Conservation (phyloP, 2,113 vertebrate genomes). For the Trochalopteron elliotii region DNA sequence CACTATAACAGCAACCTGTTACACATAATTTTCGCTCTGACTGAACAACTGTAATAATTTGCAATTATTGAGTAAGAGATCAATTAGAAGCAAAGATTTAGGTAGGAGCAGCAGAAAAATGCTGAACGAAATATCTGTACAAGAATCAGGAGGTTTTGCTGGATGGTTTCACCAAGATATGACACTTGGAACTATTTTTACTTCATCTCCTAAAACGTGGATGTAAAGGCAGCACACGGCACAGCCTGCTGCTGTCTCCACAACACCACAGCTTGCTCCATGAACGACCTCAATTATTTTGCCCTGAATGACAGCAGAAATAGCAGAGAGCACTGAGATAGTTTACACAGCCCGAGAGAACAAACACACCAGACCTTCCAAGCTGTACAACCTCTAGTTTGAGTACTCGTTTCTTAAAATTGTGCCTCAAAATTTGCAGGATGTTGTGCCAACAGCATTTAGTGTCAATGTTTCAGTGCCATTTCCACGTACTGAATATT, state of each 20-base stretch:
- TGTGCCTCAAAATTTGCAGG: background rate
- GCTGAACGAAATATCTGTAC: background rate
- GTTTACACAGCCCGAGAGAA: background rate
- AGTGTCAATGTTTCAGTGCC: background rate
- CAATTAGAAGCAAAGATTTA: background rate
- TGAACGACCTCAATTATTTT: background rate
- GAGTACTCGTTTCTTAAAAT: background rate
- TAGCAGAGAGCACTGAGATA: background rate
- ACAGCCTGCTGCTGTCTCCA: background rate
- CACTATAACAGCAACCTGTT: background rate
- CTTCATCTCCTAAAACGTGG: background rate
- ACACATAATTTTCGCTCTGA: background rate
- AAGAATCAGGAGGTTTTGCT: background rate
- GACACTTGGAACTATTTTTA: background rate
- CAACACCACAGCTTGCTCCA: background rate
- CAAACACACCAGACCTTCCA: accelerated
- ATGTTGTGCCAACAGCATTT: background rate
- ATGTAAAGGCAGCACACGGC: background rate
- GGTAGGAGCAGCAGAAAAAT: background rate
- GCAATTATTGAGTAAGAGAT: background rate
- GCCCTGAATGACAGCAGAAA: background rate
- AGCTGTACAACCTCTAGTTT: background rate
- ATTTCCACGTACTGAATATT: accelerated
- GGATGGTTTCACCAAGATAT: background rate
- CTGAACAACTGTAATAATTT: background rate